These are phyloP conservation scores for Akabosia matsudoensis DNA, from an alignment of 1,140 invertebrate species.

Conservation along the genomic window DNA sequence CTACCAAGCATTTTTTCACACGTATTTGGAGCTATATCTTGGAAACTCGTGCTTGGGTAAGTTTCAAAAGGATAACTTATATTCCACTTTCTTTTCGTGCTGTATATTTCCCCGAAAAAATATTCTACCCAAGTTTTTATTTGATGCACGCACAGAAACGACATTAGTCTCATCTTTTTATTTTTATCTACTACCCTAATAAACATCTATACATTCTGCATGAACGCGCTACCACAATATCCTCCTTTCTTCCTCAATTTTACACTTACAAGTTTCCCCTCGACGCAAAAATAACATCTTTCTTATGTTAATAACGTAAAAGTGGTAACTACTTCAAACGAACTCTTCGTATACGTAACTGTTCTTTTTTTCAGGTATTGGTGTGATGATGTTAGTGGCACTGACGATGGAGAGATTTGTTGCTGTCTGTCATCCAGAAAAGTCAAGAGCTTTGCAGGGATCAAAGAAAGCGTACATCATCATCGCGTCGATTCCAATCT, in stretches of 20 bases:
- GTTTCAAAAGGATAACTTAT: constrained; percentile 30
- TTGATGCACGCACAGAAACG: too few species aligned
- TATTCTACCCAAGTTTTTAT: too few species aligned
- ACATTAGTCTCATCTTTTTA: too few species aligned
- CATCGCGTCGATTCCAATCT: constrained; percentile 60
- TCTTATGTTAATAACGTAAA: too few species aligned
- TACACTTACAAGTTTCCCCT: too few species aligned
- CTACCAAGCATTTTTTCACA: constrained; percentile 67
- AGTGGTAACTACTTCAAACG: too few species aligned
- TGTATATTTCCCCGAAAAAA: too few species aligned
- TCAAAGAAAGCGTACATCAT: constrained; percentile 58
- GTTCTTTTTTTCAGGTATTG: constrained; percentile 57
- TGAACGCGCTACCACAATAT: too few species aligned
- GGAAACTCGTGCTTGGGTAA: constrained; percentile 70
- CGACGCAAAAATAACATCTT: too few species aligned
- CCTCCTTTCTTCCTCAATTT: too few species aligned
- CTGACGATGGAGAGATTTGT: constrained; percentile 71
- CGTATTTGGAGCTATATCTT: constrained; percentile 68
- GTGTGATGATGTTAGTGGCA: constrained; percentile 74
- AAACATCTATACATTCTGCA: too few species aligned
- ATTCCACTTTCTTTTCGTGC: not conserved
- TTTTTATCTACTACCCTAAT: too few species aligned
- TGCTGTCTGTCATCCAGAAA: constrained; percentile 72
- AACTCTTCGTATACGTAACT: not conserved
- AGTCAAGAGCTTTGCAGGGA: constrained; percentile 59